Evolutionary conservation across 2,797 vertebrate species (phyloP), one percentile per base, ranked within the genome.

Genomic region (Tachyglossus aculeatus): DNA sequence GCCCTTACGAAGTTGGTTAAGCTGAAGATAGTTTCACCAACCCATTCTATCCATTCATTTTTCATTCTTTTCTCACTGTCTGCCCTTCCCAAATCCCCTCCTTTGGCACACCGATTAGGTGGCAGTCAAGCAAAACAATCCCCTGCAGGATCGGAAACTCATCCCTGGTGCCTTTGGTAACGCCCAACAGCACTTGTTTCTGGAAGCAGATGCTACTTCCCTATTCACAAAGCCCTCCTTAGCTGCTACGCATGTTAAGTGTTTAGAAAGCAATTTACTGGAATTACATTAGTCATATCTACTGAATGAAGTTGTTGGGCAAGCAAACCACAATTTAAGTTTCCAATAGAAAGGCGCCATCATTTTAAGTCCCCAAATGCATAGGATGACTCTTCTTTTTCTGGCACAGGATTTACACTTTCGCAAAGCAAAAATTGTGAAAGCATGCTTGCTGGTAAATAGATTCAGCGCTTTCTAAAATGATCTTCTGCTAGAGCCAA

Each of bases 391-490:
- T n/a, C n/a, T 52, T 77, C 33, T 60, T 33, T 61, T 51, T 74
- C 27, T 67, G 74, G 74, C 14, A 75, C 19, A 77, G 29, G 31
- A 70, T 9, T 67, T n/a, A 50, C 43, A 63, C 61, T 79, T 47
- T 47, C 29, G 15, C 44, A 47, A 47, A 27, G 14, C n/a, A 47
- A 24, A 21, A 13, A 24, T 22, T 47, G 25, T 59, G 24, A 77
- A 81, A 72, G 58, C 29, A 62, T 31, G 33, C 36, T 21, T 67
- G 9, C 41, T 64, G 74, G 29, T 37, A 50, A 77, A 67, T 8
- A 59, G 40, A 67, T 82, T 67, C 53, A 75, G 56, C 31, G 71
- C 52, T 47, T 70, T 71, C 36, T 51, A 58, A 78, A 64, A 52
- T 65, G 58, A 74, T 52, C 47, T 74, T 58, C 29, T 54, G 31